Conservation (phyloP, 2,888 invertebrate genomes). For the Thereva unica region DNA sequence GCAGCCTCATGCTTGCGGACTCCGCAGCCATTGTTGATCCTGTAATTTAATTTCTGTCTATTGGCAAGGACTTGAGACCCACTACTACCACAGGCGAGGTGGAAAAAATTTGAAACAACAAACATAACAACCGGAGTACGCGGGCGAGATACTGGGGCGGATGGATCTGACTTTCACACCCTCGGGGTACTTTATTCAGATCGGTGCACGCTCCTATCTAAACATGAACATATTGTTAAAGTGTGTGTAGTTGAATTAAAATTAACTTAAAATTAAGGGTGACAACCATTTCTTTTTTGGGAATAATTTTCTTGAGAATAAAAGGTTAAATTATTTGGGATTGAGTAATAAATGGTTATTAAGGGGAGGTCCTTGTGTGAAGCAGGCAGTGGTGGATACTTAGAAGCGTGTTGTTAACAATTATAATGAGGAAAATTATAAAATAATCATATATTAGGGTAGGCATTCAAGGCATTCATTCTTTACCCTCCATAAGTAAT, state of each 20-base stretch:
- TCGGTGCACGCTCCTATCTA: conserved; percentile 12
- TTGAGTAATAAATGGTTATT: no score
- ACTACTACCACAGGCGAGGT: not conserved
- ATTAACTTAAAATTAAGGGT: conserved; percentile 12
- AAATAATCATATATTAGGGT: no score
- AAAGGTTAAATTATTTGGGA: no score
- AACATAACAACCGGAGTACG: not conserved
- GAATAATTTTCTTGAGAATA: no score
- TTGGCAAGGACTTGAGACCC: conserved; percentile 2
- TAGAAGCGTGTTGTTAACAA: no score
- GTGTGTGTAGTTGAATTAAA: conserved; percentile 23
- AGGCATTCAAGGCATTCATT: no score
- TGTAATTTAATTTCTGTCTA: conserved; percentile 33
- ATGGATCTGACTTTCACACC: conserved; percentile 34
- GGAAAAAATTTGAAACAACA: conserved; percentile 29
- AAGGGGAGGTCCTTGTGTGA: no score
- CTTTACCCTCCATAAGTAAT: no score
- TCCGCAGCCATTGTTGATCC: conserved; percentile 17
- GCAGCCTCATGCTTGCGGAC: conserved; percentile 20
- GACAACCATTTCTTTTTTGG: no score
- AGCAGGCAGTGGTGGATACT: no score
- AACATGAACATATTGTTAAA: conserved; percentile 12
- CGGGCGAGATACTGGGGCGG: conserved; percentile 1
- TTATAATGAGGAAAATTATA: no score
- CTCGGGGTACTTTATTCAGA: conserved; percentile 18